Evolutionary conservation across 2,113 vertebrate species (phyloP), one percentile per base, ranked within the genome.

Genomic region (Scomber colias): DNA sequence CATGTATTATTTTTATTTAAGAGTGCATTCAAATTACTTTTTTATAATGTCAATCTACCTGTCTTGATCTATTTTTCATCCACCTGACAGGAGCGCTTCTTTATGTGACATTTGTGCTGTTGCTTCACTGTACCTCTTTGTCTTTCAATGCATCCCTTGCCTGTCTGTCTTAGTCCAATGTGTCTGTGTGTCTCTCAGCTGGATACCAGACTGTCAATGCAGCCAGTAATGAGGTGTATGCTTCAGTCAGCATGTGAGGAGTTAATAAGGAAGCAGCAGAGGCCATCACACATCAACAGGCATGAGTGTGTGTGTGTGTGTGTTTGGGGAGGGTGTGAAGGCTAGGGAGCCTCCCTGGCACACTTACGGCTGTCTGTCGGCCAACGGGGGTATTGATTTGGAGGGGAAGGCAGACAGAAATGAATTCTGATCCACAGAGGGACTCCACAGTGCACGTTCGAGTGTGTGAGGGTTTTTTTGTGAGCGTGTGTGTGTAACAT

Each of bases 221-320:
- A 89, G 89, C 85, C 86, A 77, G 88, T 94, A 93, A 93, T 94
- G 92, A 94, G 88, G 88, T 79, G 87, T 85, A 85, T 86, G 79
- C 85, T 88, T 87, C 89, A 92, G 90, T 88, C 93, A 87, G 93
- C 92, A 85, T 93, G 88, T 92, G 90, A 94, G 81, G 92, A 91
- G 94, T 94, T 95, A 95, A 95, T 95, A 94, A 95, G 91, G 87
- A 88, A 93, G 84, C 89, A 84, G 88, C 79, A 88, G 84, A 89
- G 85, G 92, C 92, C 93, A 91, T 90, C 87, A 84, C 82, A 89
- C 82, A 92, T 91, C 93, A 92, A 93, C 93, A 89, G 89, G 89
- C 87, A 81, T 87, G 84, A 48, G 60, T 1, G 63, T 75, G 65
- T 76, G 65, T 71, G 76, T 77, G 75, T 72, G 64, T 67, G 77